phyloP scores from a whole-genome alignment of 2,888 invertebrate genomes.

The Platynereis dumerilii region DNA sequence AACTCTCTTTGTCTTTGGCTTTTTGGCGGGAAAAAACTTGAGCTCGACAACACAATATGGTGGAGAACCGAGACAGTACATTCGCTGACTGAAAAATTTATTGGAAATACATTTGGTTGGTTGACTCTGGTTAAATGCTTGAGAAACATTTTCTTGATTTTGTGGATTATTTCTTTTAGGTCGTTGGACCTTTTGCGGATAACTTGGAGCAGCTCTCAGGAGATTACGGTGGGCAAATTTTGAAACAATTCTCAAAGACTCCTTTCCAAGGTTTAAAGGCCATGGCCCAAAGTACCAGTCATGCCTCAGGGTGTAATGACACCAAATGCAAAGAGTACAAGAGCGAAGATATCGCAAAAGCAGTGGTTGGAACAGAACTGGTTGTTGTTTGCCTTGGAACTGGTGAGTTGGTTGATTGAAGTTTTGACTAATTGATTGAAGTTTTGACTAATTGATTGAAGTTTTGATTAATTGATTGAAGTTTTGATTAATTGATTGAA shows the following conservation, averaged over 20 bases:
- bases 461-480: not conserved
- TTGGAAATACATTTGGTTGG: too few species aligned
- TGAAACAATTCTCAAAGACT: conserved; percentile 29
- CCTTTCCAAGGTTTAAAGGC: conserved; percentile 28
- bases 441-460: not conserved
- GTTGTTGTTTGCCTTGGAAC: conserved; percentile 34
- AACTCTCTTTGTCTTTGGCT: too few species aligned
- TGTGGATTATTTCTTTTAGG: conserved; percentile 32
- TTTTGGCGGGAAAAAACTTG: too few species aligned
- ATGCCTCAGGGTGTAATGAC: conserved; percentile 31
- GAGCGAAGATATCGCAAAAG: not conserved
- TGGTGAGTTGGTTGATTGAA: conserved; percentile 6
- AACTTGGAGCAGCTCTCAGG: conserved; percentile 35
- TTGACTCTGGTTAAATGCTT: too few species aligned
- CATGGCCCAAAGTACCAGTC: conserved; percentile 16
- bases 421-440: not conserved
- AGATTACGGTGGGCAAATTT: conserved; percentile 33
- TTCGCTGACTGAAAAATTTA: too few species aligned
- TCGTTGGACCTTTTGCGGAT: conserved; percentile 40
- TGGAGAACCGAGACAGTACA: too few species aligned
- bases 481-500: too few species aligned
- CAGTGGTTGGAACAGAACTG: conserved; percentile 22
- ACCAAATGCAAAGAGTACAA: conserved; percentile 22
- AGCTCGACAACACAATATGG: too few species aligned
- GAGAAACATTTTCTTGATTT: too few species aligned